phyloP scores from a whole-genome alignment of 2,113 vertebrate species.

The Archocentrus centrarchus region DNA sequence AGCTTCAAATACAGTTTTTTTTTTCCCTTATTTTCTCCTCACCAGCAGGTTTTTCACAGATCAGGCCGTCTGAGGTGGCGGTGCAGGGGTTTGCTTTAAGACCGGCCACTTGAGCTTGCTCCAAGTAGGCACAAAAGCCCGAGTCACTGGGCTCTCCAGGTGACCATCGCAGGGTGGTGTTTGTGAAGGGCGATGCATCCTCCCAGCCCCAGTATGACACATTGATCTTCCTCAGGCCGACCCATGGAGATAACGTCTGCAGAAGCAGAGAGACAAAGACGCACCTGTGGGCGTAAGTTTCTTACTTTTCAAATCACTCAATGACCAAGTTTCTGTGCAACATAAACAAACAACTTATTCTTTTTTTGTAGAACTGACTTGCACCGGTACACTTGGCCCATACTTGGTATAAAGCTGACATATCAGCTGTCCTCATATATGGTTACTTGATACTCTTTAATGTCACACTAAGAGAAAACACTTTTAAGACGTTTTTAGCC shows the following conservation, averaged over 20 bases:
- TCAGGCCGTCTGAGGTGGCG: conserved; percentile 87
- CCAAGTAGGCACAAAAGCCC: conserved; percentile 92
- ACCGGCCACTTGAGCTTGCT: conserved; percentile 77
- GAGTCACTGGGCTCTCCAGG: conserved; percentile 90
- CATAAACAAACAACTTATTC: background rate
- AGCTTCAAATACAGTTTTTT: background rate
- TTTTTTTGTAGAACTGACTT: background rate
- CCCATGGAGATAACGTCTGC: conserved; percentile 92
- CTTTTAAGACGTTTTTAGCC: rapidly evolving
- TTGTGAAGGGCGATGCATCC: conserved; percentile 91
- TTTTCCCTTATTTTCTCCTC: background rate
- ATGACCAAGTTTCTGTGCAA: background rate
- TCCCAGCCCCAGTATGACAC: conserved; percentile 98
- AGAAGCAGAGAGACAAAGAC: background rate
- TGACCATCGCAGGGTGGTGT: conserved; percentile 88
- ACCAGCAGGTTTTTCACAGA: conserved; percentile 91
- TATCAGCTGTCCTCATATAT: background rate
- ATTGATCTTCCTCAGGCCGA: conserved; percentile 95
- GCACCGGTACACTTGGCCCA: too few species aligned
- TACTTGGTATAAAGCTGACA: background rate
- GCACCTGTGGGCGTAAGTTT: background rate
- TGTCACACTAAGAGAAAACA: background rate
- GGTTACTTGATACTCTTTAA: background rate
- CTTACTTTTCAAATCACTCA: rapidly evolving
- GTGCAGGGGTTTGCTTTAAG: conserved; percentile 93